phyloP scores from a whole-genome alignment of 2,113 vertebrate genomes.

The Aphelocoma coerulescens region DNA sequence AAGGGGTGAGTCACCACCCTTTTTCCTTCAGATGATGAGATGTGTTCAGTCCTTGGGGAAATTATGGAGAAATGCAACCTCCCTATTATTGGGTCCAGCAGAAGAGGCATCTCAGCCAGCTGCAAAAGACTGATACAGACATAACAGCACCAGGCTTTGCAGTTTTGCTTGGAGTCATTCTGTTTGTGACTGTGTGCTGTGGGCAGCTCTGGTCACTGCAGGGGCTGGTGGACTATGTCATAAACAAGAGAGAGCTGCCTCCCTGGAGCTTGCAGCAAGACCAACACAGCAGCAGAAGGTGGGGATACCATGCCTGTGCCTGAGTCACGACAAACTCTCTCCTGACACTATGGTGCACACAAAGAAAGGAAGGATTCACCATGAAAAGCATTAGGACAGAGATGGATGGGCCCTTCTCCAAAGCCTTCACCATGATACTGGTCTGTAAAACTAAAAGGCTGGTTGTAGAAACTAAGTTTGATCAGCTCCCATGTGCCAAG shows the following conservation, averaged over 20 bases:
- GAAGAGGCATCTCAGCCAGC: not conserved
- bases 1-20: not conserved
- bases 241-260: not conserved
- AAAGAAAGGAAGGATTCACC: not conserved
- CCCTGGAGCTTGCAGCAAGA: not conserved
- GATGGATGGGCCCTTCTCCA: not conserved
- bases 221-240: not conserved
- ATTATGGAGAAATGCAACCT: not conserved
- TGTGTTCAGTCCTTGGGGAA: not conserved
- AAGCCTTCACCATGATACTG: not conserved
- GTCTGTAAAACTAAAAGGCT: not conserved
- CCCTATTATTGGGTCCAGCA: not conserved
- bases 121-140: not conserved
- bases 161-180: not conserved
- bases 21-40: not conserved
- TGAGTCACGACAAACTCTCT: not conserved
- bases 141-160: not conserved
- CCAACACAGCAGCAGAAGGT: not conserved
- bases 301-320: not conserved
- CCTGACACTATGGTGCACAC: accelerated
- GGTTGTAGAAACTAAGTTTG: not conserved
- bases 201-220: not conserved
- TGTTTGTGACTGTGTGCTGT: not conserved
- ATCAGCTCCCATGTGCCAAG: not conserved
- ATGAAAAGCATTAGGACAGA: not conserved